Base-by-base conservation (phyloP, 1,140 invertebrate genomes). In the Dendrolimus punctatus region DNA sequence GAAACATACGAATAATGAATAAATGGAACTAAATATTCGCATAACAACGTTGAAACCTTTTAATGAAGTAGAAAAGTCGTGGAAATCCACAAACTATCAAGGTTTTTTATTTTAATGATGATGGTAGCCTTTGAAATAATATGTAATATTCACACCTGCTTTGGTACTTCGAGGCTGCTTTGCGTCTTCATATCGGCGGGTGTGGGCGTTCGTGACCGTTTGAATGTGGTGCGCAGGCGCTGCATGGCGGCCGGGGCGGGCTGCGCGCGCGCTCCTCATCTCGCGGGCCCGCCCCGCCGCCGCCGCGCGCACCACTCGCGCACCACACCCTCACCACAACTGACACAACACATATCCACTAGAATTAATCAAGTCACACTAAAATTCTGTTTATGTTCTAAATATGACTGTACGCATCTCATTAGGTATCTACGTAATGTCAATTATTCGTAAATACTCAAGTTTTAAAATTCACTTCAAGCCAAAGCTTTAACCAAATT, bases 181-280 rank as follows among this genome's bases (percentile, higher is more conserved):
- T 95, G 94, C 54, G 93, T 94, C 88, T 95, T 95, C 94, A 95
- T 95, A 81, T 95, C 94, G 63, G 93, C 93, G 49, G 94, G 94
- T 49, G 94, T 96, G 40, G 95, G 95, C 53, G 95, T 95, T 58
- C 93, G 90, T 66, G 94, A 95, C 66, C 94, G 91, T 84, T 93
- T 95, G 88, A 96, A 95, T 50, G 94, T 95, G 74, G 93, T 94
- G 61, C 94, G 92, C 88, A 95, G 88, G 70, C 92, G 91, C 85
- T 95, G 93, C 93, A 95, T 95, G 68, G 81, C 84, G 73, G 76
- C 68, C 72, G 77, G 80, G 77, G 75, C 78, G 79, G 76, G 77
- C 68, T 66, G 68, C 68, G 73, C 72, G 73, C 67, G 70, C 76
- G 73, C 73, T 62, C 69, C 66, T 76, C 81, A 81, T 79, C 46